phyloP scores from a whole-genome alignment of 2,888 invertebrate genomes.

The Parnassius smintheus region DNA sequence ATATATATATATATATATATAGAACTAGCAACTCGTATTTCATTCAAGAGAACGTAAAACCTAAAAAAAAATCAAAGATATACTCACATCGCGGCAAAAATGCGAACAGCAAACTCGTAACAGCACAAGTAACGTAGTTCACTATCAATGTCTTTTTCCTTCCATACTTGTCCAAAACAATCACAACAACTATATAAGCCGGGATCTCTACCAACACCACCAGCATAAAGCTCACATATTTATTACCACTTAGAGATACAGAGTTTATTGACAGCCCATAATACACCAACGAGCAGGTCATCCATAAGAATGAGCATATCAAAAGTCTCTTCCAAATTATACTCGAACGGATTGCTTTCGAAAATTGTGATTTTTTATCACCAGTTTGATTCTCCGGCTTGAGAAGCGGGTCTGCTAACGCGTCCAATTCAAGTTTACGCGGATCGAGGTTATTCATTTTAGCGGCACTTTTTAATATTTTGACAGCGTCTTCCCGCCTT shows the following conservation, averaged over 20 bases:
- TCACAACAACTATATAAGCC: constrained; percentile 84
- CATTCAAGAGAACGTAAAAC: neutral
- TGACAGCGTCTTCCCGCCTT: constrained; percentile 83
- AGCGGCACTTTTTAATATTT: constrained; percentile 83
- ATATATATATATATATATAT: too few relatives aligned
- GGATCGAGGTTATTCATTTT: constrained; percentile 82
- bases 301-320: constrained; percentile 88
- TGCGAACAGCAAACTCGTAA: constrained; percentile 81
- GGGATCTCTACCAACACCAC: constrained; percentile 86
- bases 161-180: constrained; percentile 84
- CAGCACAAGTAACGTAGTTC: constrained; percentile 83
- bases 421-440: constrained; percentile 67
- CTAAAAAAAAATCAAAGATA: constrained; percentile 12
- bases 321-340: constrained; percentile 81
- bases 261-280: constrained; percentile 90
- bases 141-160: constrained; percentile 83
- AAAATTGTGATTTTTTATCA: constrained; percentile 65
- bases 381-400: constrained; percentile 53
- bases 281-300: constrained; percentile 89
- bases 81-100: constrained; percentile 82
- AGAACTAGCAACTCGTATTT: too few relatives aligned
- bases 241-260: constrained; percentile 86
- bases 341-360: constrained; percentile 77
- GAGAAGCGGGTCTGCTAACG: constrained; percentile 66
- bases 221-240: constrained; percentile 88